These are phyloP conservation scores for Ptilorrhoa leucosticta DNA, from an alignment of 2,113 vertebrate species.

Conservation along the genomic window DNA sequence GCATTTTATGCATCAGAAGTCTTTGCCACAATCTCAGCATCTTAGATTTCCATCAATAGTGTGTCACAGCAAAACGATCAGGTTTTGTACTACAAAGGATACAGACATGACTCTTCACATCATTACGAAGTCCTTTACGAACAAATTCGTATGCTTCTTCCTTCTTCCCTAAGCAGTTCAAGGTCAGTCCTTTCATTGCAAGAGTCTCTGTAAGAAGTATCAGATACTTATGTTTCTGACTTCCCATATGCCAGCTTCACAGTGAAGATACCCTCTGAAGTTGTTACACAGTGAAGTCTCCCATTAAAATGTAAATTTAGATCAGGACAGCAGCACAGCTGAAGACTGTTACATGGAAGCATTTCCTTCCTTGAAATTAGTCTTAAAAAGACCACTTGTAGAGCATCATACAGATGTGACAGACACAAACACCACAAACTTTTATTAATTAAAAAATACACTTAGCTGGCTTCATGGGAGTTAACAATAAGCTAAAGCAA, in stretches of 20 bases:
- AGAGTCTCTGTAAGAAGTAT: conserved; percentile 75
- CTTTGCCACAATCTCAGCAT: background rate
- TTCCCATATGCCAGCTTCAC: background rate
- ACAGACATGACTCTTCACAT: conserved; percentile 83
- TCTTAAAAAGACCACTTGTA: background rate
- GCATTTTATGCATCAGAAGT: background rate
- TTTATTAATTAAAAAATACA: background rate
- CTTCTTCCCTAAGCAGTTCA: conserved; percentile 81
- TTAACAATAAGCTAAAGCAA: background rate
- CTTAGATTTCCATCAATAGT: background rate
- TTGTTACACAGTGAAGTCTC: background rate
- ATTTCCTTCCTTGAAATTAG: background rate
- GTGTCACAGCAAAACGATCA: background rate
- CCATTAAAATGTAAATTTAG: background rate
- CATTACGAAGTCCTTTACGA: conserved; percentile 78
- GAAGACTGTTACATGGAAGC: background rate
- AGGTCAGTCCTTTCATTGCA: conserved; percentile 80
- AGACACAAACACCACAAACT: background rate
- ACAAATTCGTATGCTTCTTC: conserved; percentile 80
- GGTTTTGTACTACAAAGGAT: conserved; percentile 66
- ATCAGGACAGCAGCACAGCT: background rate
- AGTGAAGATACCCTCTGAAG: background rate
- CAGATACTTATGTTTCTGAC: background rate
- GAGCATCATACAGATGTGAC: background rate
- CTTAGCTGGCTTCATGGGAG: background rate